phyloP scores from a whole-genome alignment of 2,113 vertebrate species.

The Mormoops blainvillei region DNA sequence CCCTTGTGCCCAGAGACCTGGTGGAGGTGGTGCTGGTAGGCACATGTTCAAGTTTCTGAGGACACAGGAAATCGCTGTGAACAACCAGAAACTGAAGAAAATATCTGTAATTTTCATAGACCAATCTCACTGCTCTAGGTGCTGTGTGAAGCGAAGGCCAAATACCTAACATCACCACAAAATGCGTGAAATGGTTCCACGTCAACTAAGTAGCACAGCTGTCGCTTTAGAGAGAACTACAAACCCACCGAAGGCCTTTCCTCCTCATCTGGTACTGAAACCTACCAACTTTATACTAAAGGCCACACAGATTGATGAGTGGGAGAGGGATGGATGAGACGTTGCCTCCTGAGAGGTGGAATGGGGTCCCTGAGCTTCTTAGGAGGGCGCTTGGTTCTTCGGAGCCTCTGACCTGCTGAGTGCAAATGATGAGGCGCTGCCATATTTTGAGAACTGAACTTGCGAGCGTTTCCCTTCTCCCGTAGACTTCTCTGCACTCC shows the following conservation, averaged over 20 bases:
- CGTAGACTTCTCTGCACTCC: accelerated
- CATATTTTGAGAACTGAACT: not conserved
- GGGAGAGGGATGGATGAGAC: accelerated
- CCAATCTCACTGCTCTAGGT: not conserved
- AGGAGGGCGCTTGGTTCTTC: not conserved
- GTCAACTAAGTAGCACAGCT: too few relatives aligned
- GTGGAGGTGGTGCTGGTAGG: too few relatives aligned
- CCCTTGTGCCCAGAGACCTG: not conserved
- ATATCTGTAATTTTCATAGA: accelerated
- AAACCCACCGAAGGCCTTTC: too few relatives aligned
- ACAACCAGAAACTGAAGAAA: not conserved
- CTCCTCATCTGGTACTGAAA: not conserved
- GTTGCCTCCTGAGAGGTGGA: not conserved
- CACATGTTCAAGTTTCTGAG: not conserved
- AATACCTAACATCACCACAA: too few relatives aligned
- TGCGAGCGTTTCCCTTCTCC: accelerated
- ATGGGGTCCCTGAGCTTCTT: accelerated
- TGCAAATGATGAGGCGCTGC: accelerated
- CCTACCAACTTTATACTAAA: too few relatives aligned
- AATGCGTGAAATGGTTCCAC: not conserved
- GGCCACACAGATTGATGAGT: accelerated
- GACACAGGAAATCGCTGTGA: accelerated
- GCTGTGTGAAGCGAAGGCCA: too few relatives aligned
- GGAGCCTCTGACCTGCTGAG: accelerated
- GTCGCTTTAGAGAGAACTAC: accelerated